A percentile compares a stretch with the other conserved stretches of the same genome.
phyloP scores from a whole-genome alignment of 1,140 invertebrate species.

The Drosophila ohnishii region DNA sequence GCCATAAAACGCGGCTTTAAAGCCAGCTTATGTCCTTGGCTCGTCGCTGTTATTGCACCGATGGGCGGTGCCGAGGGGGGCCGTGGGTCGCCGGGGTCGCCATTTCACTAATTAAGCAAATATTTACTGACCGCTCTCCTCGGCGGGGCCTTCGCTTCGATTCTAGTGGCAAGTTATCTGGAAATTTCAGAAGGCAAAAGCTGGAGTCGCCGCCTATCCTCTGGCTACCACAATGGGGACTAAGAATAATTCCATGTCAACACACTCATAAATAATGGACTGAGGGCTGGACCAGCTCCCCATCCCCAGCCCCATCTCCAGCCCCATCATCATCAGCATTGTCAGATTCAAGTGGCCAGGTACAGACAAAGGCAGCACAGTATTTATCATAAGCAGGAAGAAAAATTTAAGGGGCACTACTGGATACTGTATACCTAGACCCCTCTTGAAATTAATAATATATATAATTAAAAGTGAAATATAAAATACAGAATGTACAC shows the following conservation, averaged over 20 bases:
- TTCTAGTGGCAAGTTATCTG: constrained; percentile 62
- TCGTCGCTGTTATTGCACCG: constrained; percentile 24
- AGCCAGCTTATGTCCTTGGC: constrained; percentile 63
- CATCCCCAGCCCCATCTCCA: not conserved
- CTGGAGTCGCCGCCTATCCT: constrained; percentile 5
- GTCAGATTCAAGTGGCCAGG: constrained; percentile 58
- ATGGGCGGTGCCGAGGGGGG: not conserved
- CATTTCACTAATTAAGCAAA: constrained; percentile 81
- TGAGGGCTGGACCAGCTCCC: constrained; percentile 50
- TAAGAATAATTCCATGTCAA: constrained; percentile 83
- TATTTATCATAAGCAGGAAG: constrained; percentile 72
- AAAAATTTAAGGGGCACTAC: not conserved
- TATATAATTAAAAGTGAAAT: not conserved
- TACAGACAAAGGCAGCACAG: constrained; percentile 65
- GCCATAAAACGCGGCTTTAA: constrained; percentile 63
- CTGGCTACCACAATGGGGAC: constrained; percentile 65
- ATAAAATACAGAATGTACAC: not conserved
- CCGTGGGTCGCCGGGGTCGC: constrained; percentile 25
- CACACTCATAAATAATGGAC: constrained; percentile 82
- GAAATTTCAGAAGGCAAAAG: constrained; percentile 55
- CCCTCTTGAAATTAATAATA: not conserved
- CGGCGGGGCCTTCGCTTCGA: not conserved
- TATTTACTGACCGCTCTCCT: constrained; percentile 57
- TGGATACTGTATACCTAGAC: constrained; percentile 22
- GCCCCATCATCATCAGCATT: constrained; percentile 46